Evolutionary conservation across 37 sponge, comb jelly and placozoan species (phyloP), one percentile per base, ranked within the genome.

Genomic region (Mnemiopsis leidyi): DNA sequence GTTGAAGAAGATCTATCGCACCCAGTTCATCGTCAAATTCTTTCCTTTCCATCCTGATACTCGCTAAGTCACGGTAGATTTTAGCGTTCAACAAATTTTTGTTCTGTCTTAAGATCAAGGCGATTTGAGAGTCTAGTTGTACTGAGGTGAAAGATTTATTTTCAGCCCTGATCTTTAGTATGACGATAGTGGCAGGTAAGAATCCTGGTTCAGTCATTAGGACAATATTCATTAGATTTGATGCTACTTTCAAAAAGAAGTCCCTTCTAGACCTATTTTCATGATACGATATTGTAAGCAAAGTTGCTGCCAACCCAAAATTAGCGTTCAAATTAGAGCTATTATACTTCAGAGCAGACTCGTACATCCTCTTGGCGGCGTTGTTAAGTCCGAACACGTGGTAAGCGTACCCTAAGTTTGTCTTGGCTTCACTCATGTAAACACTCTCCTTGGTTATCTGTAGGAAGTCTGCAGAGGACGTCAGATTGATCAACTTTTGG

Each of bases 341-440:
- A 61, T 40, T 85, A 25, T 85, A 85, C 61, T 38, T 28, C 29
- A 85, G 39, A 23, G 90, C 90, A 24, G 61, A 36, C 0, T 28
- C 35, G 48, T 32, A 85, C 90, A 85, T 85, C 30, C 90, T 38
- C 21, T 23, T 85, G 23, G 90, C 90, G 5, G 90, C 90, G 24
- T 85, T 85, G 48, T n/a, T 85, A 0, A 85, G 90, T 36, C 90
- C 90, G 9, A 85, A 39, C 48, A 85, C 35, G 29, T 40, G 33
- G 26, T 85, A 85, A 18, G 90, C 35, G 90, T 85, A 85, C 7
- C 90, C 90, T 29, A 85, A 61, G 90, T 85, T 37, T 0, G 90
- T 33, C 90, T 85, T 85, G 48, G 36, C 35, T n/a, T 85, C 90
- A 33, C 90, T 39, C 90, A 85, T 39, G n/a, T 33, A 85, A 9